Evolutionary conservation across 2,888 invertebrate species (phyloP).

Genomic region (Stenchaetothrips biformis): DNA sequence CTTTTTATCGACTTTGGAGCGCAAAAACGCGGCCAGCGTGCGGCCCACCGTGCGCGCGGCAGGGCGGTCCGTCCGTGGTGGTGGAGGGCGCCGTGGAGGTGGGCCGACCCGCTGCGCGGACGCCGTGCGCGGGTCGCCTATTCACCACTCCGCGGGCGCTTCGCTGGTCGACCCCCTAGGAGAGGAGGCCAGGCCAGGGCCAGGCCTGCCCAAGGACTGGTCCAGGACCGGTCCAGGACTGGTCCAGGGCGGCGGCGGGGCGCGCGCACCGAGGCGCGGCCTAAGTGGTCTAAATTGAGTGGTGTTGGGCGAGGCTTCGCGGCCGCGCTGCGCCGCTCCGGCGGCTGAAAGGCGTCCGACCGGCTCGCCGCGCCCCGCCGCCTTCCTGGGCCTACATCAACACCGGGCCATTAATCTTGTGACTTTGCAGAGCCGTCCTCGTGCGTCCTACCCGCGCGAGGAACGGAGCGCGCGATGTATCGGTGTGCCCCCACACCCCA

Average conservation of each 20-base stretch:
- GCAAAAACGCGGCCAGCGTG: too few relatives aligned
- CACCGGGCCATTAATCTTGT: not conserved
- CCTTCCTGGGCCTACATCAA: not conserved
- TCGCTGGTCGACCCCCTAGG: too few relatives aligned
- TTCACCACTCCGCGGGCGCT: too few relatives aligned
- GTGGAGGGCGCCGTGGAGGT: too few relatives aligned
- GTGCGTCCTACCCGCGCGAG: not conserved
- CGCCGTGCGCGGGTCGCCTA: too few relatives aligned
- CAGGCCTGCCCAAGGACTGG: not conserved
- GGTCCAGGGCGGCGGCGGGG: not conserved
- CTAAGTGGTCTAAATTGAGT: not conserved
- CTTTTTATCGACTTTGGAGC: too few relatives aligned
- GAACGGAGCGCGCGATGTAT: not conserved
- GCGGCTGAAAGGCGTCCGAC: not conserved
- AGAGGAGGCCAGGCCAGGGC: too few relatives aligned
- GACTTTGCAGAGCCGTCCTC: not conserved
- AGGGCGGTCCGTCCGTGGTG: too few relatives aligned
- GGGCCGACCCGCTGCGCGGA: too few relatives aligned
- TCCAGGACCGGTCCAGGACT: not conserved
- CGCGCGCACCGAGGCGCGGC: not conserved
- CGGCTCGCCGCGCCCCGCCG: not conserved
- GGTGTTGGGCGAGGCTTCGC: not conserved
- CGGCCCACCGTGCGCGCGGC: too few relatives aligned
- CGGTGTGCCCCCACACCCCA: not conserved
- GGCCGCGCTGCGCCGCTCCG: not conserved